Base-by-base conservation (phyloP, 2,888 invertebrate species). In the Trachelus stipa region DNA sequence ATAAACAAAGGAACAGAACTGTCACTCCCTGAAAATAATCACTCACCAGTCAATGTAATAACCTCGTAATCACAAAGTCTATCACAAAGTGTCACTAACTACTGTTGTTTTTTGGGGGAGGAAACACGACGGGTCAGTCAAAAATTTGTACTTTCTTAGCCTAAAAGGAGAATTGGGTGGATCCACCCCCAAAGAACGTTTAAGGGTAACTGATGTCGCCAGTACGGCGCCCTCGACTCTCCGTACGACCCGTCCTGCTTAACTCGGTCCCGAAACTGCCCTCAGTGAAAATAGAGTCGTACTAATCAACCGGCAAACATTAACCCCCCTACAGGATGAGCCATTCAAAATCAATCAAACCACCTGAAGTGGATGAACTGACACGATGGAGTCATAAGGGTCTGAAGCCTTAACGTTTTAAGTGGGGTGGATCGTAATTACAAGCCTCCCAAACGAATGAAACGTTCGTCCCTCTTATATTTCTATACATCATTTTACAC, bases 171-270 rank as follows among this genome's bases (percentile, higher is more conserved):
- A 69, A 78, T 76, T 79, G 81, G 82, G 83, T 80, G 86, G 83
- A 84, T 87, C 87, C 85, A 86, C 85, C 88, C 88, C 84, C 85
- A 81, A 81, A 79, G 85, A 87, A 83, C 81, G 87, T 86, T 86
- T 83, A 84, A 85, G 87, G 88, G 87, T 86, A 85, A 90, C 90
- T 89, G 87, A 71, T 80, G 80, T 81, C 85, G 86, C 82, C 87
- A 84, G 82, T 82, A 84, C 85, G 88, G 85, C 88, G 87, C 86
- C 85, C 83, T 79, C 73, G 56, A 23, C 56, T 56, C 78, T 80
- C 74, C 79, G 79, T 87, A 87, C 80, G 83, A 86, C 81, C 87
- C 84, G 80, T 86, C 77, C 78, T 82, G 84, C 83, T 85, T 83
- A 85, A 83, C 80, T 85, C 78, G 79, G 68, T 74, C 34, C 56